Percentiles rank a stretch among this genome's conserved stretches.
Conservation (phyloP, 2,888 invertebrate species). For the Dasysyrphus tricinctus region DNA sequence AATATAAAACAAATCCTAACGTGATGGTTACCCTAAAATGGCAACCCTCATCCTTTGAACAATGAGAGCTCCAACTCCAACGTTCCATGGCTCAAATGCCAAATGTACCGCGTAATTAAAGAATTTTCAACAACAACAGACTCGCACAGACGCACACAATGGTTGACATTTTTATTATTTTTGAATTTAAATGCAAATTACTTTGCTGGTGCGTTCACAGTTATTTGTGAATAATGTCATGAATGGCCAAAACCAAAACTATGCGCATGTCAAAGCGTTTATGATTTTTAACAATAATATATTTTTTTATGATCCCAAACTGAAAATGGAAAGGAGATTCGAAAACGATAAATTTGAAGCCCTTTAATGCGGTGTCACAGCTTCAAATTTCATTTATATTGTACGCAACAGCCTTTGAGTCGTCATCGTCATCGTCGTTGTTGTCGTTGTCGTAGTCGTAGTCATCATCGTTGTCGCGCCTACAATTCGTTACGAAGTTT, state of each 20-base stretch:
- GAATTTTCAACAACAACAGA: constrained; percentile 54
- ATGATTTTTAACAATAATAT: constrained; percentile 68
- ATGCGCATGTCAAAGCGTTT: constrained; percentile 67
- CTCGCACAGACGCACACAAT: constrained; percentile 31
- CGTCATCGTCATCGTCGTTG: constrained; percentile 3
- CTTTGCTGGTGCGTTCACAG: constrained; percentile 51
- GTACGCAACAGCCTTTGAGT: constrained; percentile 26
- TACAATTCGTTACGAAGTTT: constrained; percentile 71
- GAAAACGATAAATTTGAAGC: constrained; percentile 73
- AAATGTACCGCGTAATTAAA: constrained; percentile 55
- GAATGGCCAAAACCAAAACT: constrained; percentile 53
- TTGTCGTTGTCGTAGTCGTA: constrained; percentile 8
- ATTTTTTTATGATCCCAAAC: constrained; percentile 59
- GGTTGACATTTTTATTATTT: constrained; percentile 45
- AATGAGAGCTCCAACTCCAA: constrained; percentile 47
- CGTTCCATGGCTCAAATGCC: neutral
- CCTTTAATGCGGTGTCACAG: constrained; percentile 75
- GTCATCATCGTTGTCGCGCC: constrained; percentile 47
- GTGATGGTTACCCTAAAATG: neutral
- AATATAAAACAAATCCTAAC: neutral
- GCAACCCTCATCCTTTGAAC: neutral
- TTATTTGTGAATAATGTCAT: constrained; percentile 50
- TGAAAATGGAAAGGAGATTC: constrained; percentile 57
- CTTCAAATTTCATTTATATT: constrained; percentile 74
- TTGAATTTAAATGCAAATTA: constrained; percentile 74